These are phyloP conservation scores for Chelonia mydas DNA, from an alignment of 2,797 vertebrate genomes.

Conservation along the genomic window DNA sequence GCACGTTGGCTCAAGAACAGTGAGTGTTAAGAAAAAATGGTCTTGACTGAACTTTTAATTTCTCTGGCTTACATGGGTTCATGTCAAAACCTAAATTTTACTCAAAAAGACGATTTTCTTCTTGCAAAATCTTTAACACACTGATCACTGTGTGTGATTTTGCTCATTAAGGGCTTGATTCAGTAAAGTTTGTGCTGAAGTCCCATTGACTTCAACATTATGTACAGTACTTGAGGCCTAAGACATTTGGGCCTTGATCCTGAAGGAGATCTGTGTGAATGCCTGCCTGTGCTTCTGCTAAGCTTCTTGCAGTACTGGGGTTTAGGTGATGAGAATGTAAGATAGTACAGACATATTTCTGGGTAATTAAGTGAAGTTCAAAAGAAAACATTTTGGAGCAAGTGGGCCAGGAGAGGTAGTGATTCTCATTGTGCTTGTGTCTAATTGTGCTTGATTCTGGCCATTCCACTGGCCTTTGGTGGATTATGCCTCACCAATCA, in stretches of 20 bases:
- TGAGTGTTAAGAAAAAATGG: conserved; percentile 21
- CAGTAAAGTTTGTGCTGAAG: background rate
- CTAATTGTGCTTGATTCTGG: background rate
- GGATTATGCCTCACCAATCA: background rate
- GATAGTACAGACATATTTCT: background rate
- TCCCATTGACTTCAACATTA: conserved; percentile 5
- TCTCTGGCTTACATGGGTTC: conserved; percentile 5
- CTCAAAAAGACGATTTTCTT: conserved; percentile 2
- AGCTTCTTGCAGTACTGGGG: background rate
- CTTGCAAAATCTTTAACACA: background rate
- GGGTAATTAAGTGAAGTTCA: background rate
- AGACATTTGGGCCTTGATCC: background rate
- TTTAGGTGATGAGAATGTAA: background rate
- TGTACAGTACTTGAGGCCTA: background rate
- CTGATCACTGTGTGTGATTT: background rate
- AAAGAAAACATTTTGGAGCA: background rate
- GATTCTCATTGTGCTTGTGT: background rate
- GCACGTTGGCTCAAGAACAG: background rate
- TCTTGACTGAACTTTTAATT: conserved; percentile 32
- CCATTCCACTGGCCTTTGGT: background rate
- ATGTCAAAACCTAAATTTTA: background rate
- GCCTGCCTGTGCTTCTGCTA: background rate
- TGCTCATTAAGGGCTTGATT: background rate
- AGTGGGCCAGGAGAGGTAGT: background rate
- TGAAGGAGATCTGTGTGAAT: background rate